phyloP scores from a whole-genome alignment of 2,888 invertebrate genomes.

The Hydropsyche betteni region DNA sequence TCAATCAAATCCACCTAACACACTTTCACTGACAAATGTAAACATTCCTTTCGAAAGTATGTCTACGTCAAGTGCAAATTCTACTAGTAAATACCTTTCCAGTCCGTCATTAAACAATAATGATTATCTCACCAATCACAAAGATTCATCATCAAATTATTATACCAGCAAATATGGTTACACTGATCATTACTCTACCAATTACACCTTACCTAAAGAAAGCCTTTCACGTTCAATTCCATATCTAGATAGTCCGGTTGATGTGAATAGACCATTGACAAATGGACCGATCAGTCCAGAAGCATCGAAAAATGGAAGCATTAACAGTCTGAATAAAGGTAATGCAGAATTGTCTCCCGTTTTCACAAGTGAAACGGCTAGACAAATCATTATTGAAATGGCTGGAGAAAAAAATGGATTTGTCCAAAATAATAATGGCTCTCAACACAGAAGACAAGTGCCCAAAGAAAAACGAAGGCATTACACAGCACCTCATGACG shows the following conservation, averaged over 20 bases:
- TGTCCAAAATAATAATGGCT: slow-evolving; percentile 64
- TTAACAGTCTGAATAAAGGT: slow-evolving; percentile 62
- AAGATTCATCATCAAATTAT: slow-evolving; percentile 36
- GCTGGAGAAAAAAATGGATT: slow-evolving; percentile 62
- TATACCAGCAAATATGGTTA: slow-evolving; percentile 26
- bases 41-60: slow-evolving; percentile 56
- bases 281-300: slow-evolving; percentile 58
- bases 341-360: slow-evolving; percentile 76
- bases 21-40: slow-evolving; percentile 51
- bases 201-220: slow-evolving; percentile 43
- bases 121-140: slow-evolving; percentile 43
- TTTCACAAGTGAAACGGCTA: slow-evolving; percentile 87
- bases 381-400: slow-evolving; percentile 87
- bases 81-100: slow-evolving; percentile 48
- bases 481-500: slow-evolving; percentile 84
- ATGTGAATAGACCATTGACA: slow-evolving; percentile 58
- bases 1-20: slow-evolving; percentile 50
- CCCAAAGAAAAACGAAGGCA: slow-evolving; percentile 86
- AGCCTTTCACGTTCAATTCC: slow-evolving; percentile 61
- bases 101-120: slow-evolving; percentile 50
- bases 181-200: slow-evolving; percentile 35
- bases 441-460: slow-evolving; percentile 73
- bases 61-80: slow-evolving; percentile 45
- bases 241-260: slow-evolving; percentile 63
- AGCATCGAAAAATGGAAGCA: slow-evolving; percentile 63